These are phyloP conservation scores for Strigops habroptila DNA, from an alignment of 2,113 vertebrate genomes.

Conservation along the genomic window DNA sequence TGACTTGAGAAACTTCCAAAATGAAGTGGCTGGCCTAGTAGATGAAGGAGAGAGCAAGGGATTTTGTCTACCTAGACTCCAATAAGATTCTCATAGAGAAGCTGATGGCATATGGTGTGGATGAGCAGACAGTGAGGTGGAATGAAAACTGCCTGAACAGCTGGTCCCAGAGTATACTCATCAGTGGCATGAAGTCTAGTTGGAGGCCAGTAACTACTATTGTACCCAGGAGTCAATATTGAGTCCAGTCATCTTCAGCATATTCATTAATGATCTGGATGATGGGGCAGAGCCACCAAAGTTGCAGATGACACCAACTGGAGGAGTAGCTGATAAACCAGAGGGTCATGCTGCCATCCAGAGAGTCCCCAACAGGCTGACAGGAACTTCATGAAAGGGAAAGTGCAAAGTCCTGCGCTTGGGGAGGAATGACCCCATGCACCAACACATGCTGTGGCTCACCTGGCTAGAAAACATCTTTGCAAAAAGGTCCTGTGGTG, in stretches of 20 bases:
- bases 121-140: not conserved
- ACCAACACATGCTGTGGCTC: not conserved
- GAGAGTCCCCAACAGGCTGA: not conserved
- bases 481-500: not conserved
- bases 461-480: not conserved
- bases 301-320: not conserved
- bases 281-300: not conserved
- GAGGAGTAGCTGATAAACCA: not conserved
- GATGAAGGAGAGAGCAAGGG: not conserved
- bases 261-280: not conserved
- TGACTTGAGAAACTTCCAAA: not conserved
- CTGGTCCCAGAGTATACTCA: not conserved
- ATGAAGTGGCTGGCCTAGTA: not conserved
- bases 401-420: not conserved
- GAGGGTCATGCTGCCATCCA: not conserved
- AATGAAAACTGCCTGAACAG: not conserved
- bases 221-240: not conserved
- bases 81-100: not conserved
- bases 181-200: not conserved
- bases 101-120: not conserved
- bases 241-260: not conserved
- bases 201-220: not conserved
- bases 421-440: fast-evolving
- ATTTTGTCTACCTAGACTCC: not conserved
- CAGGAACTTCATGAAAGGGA: not conserved